These are phyloP conservation scores for Lepidotrigona ventralis DNA, from an alignment of 1,140 invertebrate genomes.

Conservation along the genomic window DNA sequence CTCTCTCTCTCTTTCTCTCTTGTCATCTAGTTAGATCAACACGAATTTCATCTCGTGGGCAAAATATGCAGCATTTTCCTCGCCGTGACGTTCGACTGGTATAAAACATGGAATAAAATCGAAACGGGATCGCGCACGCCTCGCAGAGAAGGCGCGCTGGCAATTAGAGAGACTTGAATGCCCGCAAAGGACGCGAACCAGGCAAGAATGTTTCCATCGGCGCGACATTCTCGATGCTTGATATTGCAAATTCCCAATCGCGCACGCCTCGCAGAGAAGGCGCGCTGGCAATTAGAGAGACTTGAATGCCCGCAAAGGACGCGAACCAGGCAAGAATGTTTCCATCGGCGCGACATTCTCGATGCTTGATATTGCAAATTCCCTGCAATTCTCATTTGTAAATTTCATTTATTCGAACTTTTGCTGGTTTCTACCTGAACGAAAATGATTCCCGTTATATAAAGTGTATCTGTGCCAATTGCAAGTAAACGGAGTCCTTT, in stretches of 20 bases:
- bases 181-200: background rate
- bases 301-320: constrained; percentile 29
- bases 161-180: constrained; percentile 35
- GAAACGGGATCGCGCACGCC: background rate
- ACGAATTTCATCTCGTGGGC: background rate
- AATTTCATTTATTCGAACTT: too few relatives aligned
- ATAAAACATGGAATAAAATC: background rate
- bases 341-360: constrained; percentile 7
- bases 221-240: background rate
- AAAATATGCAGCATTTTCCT: background rate
- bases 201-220: constrained; percentile 5
- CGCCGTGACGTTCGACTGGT: background rate
- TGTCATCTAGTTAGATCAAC: constrained; percentile 39
- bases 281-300: constrained; percentile 15
- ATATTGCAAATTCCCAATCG: too few relatives aligned
- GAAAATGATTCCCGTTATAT: too few relatives aligned
- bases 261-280: too few relatives aligned
- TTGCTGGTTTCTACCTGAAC: too few relatives aligned
- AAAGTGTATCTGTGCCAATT: too few relatives aligned
- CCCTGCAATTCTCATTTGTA: constrained; percentile 4
- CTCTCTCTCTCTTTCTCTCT: background rate
- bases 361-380: background rate
- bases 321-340: background rate
- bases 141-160: background rate
- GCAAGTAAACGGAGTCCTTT: too few relatives aligned